Evolutionary conservation across 2,888 invertebrate species (phyloP).

Genomic region (Protula sp.): DNA sequence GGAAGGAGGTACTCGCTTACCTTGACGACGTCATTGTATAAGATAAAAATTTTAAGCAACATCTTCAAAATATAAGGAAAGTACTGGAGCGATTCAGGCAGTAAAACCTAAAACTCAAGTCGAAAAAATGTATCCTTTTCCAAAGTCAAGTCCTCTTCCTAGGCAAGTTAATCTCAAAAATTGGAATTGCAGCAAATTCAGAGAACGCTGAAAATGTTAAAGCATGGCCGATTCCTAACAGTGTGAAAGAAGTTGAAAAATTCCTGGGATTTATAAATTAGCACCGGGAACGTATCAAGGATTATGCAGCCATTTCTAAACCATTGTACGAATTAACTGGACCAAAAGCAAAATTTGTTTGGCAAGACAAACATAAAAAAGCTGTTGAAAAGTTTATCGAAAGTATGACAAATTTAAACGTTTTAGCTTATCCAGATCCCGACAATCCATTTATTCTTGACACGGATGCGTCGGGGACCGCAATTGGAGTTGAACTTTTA

Average conservation of each 20-base stretch:
- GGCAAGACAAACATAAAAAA: neutral
- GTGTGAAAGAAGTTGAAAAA: neutral
- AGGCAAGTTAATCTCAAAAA: neutral
- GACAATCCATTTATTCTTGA: neutral
- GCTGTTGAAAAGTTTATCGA: neutral
- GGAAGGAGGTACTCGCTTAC: neutral
- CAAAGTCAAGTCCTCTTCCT: neutral
- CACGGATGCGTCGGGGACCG: neutral
- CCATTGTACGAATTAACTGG: neutral
- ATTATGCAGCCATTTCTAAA: neutral
- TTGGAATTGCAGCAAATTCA: neutral
- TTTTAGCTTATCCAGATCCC: neutral
- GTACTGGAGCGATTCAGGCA: neutral
- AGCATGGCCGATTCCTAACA: neutral
- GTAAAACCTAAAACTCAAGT: slow-evolving; percentile 1
- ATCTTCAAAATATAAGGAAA: neutral
- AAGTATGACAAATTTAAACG: neutral
- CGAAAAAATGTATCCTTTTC: slow-evolving; percentile 1
- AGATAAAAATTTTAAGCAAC: neutral
- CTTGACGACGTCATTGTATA: neutral
- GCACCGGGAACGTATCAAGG: neutral
- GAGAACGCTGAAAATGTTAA: neutral
- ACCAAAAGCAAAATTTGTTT: neutral
- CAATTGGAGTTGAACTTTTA: too few species aligned
- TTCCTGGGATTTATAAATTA: slow-evolving; percentile 1